A percentile compares a stretch with the other conserved stretches of the same genome.
Conservation (phyloP, 2,797 vertebrate genomes). For the Anguilla pacifica region DNA sequence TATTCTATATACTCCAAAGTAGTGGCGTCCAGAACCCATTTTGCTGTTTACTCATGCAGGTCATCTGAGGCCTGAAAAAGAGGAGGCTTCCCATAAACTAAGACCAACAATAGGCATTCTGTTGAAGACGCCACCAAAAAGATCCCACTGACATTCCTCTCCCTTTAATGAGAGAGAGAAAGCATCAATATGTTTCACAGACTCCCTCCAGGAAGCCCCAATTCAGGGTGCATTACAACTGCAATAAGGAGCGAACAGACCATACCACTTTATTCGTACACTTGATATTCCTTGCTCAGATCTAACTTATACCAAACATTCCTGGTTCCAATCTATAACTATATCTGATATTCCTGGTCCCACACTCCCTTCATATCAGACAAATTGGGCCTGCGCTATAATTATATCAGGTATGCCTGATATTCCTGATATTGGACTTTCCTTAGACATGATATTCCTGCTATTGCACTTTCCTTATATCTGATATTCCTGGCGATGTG, state of each 20-base stretch:
- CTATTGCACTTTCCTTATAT: not conserved
- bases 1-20: not conserved
- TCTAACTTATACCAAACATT: not conserved
- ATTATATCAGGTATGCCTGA: not conserved
- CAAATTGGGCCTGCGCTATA: not conserved
- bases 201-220: not conserved
- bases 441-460: not conserved
- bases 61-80: not conserved
- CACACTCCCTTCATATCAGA: not conserved
- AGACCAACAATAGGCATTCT: not conserved
- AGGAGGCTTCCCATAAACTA: not conserved
- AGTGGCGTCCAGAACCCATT: not conserved
- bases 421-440: not conserved
- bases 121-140: not conserved
- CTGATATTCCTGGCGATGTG: not conserved
- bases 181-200: not conserved
- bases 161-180: not conserved
- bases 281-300: not conserved
- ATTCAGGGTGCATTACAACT: not conserved
- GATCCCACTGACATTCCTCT: not conserved
- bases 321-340: not conserved
- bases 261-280: not conserved
- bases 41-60: not conserved
- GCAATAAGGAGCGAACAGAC: not conserved
- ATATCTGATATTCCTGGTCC: not conserved